A percentile compares a stretch with the other conserved stretches of the same genome.
These are phyloP conservation scores for Fragum fragum DNA, from an alignment of 2,888 invertebrate genomes.

Conservation along the genomic window DNA sequence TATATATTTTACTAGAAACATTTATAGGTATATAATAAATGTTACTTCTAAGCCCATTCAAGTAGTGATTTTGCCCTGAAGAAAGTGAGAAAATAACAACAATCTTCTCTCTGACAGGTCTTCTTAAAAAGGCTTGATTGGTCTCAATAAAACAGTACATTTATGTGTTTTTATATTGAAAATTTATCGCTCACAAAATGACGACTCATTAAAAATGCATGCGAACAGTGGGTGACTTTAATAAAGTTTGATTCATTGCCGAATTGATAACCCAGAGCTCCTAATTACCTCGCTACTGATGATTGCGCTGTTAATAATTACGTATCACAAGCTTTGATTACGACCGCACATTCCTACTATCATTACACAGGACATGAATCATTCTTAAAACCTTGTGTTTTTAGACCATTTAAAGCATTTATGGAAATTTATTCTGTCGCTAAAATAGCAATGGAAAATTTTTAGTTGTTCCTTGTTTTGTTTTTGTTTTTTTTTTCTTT, in stretches of 20 bases:
- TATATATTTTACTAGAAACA: too few species aligned
- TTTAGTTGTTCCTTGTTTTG: too few species aligned
- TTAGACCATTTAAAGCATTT: too few species aligned
- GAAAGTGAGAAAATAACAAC: constrained; percentile 16
- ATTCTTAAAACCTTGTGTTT: neutral
- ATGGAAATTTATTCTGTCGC: too few species aligned
- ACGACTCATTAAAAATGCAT: constrained; percentile 67
- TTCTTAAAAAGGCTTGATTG: constrained; percentile 21
- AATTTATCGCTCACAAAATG: constrained; percentile 59
- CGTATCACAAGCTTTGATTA: constrained; percentile 28
- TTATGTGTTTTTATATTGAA: constrained; percentile 60
- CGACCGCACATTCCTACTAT: neutral
- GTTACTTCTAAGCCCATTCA: too few species aligned
- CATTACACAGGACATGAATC: neutral
- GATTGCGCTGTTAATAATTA: constrained; percentile 36
- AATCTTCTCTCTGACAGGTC: constrained; percentile 18
- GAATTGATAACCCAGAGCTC: constrained; percentile 27
- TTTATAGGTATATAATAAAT: too few species aligned
- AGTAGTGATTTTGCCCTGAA: constrained; percentile 20
- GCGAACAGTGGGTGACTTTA: constrained; percentile 53
- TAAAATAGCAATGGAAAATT: too few species aligned
- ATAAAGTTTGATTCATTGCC: constrained; percentile 62
- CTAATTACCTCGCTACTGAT: constrained; percentile 23
- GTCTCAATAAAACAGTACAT: constrained; percentile 31
- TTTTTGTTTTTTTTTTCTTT: too few species aligned